A percentile compares a stretch with the other conserved stretches of the same genome.
Evolutionary conservation across 2,888 invertebrate species (phyloP).

Genomic region (Noctuana brunneofusca): DNA sequence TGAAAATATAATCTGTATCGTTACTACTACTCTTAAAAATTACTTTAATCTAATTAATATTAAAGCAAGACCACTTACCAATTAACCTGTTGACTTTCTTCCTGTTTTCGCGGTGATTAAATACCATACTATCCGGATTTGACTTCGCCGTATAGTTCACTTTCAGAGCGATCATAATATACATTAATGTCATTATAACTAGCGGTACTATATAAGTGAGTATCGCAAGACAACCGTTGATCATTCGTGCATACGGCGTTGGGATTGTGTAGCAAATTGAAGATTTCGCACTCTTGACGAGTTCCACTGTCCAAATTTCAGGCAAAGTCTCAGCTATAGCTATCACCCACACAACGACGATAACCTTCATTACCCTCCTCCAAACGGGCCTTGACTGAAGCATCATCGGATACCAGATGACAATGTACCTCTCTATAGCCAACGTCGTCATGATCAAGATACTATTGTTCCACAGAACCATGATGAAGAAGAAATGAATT

Average conservation of each 20-base stretch:
- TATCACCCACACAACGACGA: constrained; percentile 53
- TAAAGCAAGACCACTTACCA: constrained; percentile 50
- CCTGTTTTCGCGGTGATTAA: constrained; percentile 57
- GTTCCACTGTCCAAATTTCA: constrained; percentile 53
- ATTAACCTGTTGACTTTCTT: constrained; percentile 62
- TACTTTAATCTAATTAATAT: too few species aligned
- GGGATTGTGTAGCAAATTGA: constrained; percentile 56
- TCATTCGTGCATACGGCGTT: constrained; percentile 48
- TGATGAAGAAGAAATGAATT: constrained; percentile 54
- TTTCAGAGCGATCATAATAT: constrained; percentile 60
- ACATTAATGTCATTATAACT: constrained; percentile 57
- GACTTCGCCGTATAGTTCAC: constrained; percentile 50
- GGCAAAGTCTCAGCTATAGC: constrained; percentile 55
- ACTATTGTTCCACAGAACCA: constrained; percentile 58
- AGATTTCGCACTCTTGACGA: constrained; percentile 48
- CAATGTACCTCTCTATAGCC: constrained; percentile 61
- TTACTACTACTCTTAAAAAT: too few species aligned
- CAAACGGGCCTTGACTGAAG: constrained; percentile 50
- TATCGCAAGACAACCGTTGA: constrained; percentile 55
- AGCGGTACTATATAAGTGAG: constrained; percentile 58
- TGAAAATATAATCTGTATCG: too few species aligned
- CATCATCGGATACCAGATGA: constrained; percentile 57
- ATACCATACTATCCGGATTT: constrained; percentile 48
- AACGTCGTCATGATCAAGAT: constrained; percentile 61
- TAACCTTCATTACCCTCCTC: constrained; percentile 55